phyloP scores from a whole-genome alignment of 1,140 invertebrate species.

The Reticulitermes speratus region DNA sequence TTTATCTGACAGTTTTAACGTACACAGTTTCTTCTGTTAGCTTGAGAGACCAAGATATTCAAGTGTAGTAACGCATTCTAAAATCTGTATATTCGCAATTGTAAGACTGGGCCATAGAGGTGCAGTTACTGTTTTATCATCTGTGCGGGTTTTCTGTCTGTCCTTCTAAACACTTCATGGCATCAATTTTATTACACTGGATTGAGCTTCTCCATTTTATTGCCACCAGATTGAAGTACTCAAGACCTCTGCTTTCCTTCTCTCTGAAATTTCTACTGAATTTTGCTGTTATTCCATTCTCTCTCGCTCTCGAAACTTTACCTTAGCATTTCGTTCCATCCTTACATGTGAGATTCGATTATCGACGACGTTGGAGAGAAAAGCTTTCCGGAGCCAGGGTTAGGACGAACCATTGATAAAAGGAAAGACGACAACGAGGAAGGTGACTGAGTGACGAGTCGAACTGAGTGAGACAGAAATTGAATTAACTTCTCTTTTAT shows the following conservation, averaged over 20 bases:
- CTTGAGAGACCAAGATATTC: too few relatives aligned
- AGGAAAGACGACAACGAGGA: slow-evolving; percentile 6
- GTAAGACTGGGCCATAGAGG: background rate
- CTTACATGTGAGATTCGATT: slow-evolving; percentile 11
- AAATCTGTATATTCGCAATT: background rate
- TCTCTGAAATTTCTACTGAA: slow-evolving; percentile 4
- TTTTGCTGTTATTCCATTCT: background rate
- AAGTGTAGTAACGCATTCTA: background rate
- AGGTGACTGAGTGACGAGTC: slow-evolving; percentile 16
- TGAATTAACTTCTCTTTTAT: slow-evolving; percentile 1
- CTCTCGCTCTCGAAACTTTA: background rate
- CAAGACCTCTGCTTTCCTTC: background rate
- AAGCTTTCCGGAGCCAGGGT: background rate
- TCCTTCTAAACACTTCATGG: background rate
- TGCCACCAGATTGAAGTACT: background rate
- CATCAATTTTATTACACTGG: too few relatives aligned
- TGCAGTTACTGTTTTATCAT: background rate
- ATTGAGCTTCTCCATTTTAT: background rate
- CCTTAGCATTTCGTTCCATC: background rate
- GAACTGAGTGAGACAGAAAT: slow-evolving; percentile 15
- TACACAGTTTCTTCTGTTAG: too few relatives aligned
- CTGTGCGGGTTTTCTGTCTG: background rate
- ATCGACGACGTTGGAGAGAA: background rate
- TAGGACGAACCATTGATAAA: background rate
- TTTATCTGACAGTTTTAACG: too few relatives aligned